Base-by-base conservation (phyloP, 2,888 invertebrate species). In the Piscicola geometra region DNA sequence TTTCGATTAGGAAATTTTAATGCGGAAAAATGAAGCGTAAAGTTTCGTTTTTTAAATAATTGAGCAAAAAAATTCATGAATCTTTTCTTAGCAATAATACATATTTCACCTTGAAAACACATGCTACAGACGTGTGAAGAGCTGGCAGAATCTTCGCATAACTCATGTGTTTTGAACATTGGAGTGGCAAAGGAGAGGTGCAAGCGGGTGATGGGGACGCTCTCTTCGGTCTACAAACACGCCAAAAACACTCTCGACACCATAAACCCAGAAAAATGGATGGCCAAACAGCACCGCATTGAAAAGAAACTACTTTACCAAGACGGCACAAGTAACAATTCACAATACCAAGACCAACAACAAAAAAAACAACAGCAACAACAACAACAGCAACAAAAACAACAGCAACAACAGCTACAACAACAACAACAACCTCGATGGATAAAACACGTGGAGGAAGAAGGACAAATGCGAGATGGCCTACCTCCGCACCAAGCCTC, bases 261-360 rank as follows among this genome's bases (percentile, higher is more conserved):
- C 33, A 78, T 80, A 41, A 80, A 80, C 73, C 80, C 80, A 1
- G 80, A 79, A 41, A 72, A 72, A n/a, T 79, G 78, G 79, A 76
- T 77, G 21, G 76, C 79, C 33, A 78, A 77, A 32, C 75, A 77
- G 33, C 76, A 78, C n/a, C 70, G 25, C n/a, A n/a, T n/a, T n/a
- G n/a, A n/a, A 33, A 33, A 30, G 21, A 41, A 41, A 41, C 41
- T 9, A 41, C 41, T 5, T 15, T 15, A 41, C 41, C 41, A 41
- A 41, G 41, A 41, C 41, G 9, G 5, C 41, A 41, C 41, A 5
- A 41, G n/a, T n/a, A n/a, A n/a, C n/a, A n/a, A n/a, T n/a, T n/a
- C n/a, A n/a, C n/a, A n/a, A n/a, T n/a, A n/a, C n/a, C n/a, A n/a
- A n/a, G n/a, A 25, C 30, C 36, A 72, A 33, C 50, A 32, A 9